Evolutionary conservation across 2,113 vertebrate genomes (phyloP), one percentile per base, ranked within the genome.

Genomic region (Scolopax mira): DNA sequence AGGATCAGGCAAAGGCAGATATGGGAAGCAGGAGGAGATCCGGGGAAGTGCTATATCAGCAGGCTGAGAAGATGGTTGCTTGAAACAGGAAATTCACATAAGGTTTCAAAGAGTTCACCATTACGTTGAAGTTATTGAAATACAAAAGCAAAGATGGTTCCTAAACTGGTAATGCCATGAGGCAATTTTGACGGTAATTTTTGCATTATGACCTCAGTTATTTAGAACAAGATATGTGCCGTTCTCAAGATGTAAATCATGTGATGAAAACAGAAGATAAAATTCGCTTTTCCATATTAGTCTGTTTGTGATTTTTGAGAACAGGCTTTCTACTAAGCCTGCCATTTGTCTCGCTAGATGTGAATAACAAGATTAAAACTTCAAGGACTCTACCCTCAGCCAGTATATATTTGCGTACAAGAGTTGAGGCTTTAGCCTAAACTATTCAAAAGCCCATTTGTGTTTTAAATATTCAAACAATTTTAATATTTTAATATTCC

Each of bases 381-480:
- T 97, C 66, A 96, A 94, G 91, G 51, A 61, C 25, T 93, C 37
- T 44, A 7, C 33, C 88, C 49, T 93, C 52, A 90, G 65, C 57
- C 65, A 79, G 65, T 72, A 80, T 67, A 72, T 48, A 79, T 92
- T 79, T 88, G 49, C 6, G 9, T 73, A 92, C 69, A 92, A 79
- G 48, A 72, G 44, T 10, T 81, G 78, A 91, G 80, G 35, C 61
- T 94, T 93, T 93, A 66, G 77, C 65, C 58, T 90, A 72, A 93
- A 81, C 57, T 89, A 79, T 62, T 96, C 93, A 95, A 96, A 90
- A 96, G 86, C 80, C 79, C 88, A 91, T 77, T 91, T 96, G 89
- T 94, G 90, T n/a, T 97, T 93, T 95, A 94, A 92, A 93, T 95
- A 95, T 87, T 93, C 92, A 83, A 95, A 90, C 78, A 95, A 95